phyloP scores from a whole-genome alignment of 2,888 invertebrate genomes.

The Acholoe squamosa region DNA sequence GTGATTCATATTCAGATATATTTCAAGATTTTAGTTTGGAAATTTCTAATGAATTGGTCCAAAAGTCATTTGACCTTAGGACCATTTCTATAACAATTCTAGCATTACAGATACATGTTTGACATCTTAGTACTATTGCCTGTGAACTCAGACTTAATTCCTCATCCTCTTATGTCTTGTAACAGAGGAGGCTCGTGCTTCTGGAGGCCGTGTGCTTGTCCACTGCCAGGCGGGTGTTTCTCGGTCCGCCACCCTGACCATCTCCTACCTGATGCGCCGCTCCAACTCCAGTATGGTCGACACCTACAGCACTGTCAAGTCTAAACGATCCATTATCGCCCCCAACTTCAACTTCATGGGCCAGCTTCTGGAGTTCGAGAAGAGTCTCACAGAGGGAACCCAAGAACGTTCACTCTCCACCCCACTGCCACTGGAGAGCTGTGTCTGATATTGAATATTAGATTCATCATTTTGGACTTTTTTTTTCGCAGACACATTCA shows the following conservation, averaged over 20 bases:
- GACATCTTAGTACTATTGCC: too few species aligned
- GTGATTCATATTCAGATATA: too few species aligned
- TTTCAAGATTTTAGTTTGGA: too few species aligned
- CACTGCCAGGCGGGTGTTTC: constrained; percentile 98
- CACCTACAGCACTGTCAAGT: constrained; percentile 93
- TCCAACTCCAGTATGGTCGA: constrained; percentile 90
- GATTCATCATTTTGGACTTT: neutral
- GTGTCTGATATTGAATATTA: neutral
- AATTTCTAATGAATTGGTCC: too few species aligned
- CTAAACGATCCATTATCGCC: constrained; percentile 93
- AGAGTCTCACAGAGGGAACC: constrained; percentile 81
- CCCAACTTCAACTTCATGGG: constrained; percentile 97
- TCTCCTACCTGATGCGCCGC: constrained; percentile 96
- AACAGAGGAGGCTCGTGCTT: constrained; percentile 89
- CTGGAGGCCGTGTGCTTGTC: constrained; percentile 90
- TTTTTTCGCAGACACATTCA: neutral
- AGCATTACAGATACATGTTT: too few species aligned
- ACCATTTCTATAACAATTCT: too few species aligned
- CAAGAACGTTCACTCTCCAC: neutral
- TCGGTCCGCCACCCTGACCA: constrained; percentile 95
- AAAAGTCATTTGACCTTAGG: too few species aligned
- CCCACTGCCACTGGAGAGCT: constrained; percentile 29
- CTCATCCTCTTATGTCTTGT: constrained; percentile 74
- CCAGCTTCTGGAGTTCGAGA: constrained; percentile 93
- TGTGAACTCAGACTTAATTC: too few species aligned